Base-by-base conservation (phyloP, 2,888 invertebrate genomes). In the Malachius bipustulatus region DNA sequence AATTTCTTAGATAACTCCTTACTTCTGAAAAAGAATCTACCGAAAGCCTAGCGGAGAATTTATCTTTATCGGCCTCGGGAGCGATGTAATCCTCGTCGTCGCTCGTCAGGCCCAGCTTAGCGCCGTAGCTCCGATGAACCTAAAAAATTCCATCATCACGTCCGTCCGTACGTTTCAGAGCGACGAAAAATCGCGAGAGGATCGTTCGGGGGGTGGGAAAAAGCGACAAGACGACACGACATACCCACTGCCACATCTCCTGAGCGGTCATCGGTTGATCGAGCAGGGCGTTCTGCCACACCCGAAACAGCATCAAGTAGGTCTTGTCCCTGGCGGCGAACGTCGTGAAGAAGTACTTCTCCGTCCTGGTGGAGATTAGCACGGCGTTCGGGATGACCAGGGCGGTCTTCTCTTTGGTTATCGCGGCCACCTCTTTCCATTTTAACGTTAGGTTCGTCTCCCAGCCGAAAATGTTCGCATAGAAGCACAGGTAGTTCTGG, bases 391-490 rank as follows among this genome's bases (percentile, higher is more conserved):
- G 96, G 58, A 97, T 94, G 42, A 97, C 89, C 60, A 84, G 70
- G 10, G 82, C 84, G 1, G 90, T 90, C 68, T 88, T 89, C 63
- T 91, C 91, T 66, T 96, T 96, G 27, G 91, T 91, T 59, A 97
- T 87, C 32, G 85, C 77, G 4, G 84, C 82, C 40, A 97, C 84
- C 53, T 94, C 91, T 58, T 82, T 85, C 79, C 89, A 89, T 48
- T 78, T 77, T 34, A 94, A 71, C 34, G 75, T 77, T 42, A 93
- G 70, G 57, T 73, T 75, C 4, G 91, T 94, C 66, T 94, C 93
- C 93, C 93, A 96, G 52, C 89, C 79, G 63, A 97, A 91, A 57
- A 97, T 94, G 64, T 91, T 96, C 13, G 96, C 93, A 69, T 96
- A 87, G 69, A 97, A 97, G 63, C 94, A 94, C 40, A 96, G 73